Conservation (phyloP, 1,140 invertebrate genomes). For the Muscidifurax raptorellus region DNA sequence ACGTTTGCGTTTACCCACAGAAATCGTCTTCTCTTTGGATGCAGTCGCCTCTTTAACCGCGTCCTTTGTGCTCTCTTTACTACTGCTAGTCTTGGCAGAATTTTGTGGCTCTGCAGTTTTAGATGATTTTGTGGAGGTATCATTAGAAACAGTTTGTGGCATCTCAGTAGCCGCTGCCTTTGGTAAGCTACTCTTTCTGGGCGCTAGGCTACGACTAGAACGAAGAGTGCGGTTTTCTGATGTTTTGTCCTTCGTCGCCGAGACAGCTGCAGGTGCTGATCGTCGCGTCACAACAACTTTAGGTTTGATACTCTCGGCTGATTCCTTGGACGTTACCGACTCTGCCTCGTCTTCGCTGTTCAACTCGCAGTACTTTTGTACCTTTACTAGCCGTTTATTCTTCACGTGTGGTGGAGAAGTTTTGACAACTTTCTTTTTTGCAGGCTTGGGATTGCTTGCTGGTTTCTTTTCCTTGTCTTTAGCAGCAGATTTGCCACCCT, state of each 20-base stretch:
- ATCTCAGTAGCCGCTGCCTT: conserved; percentile 40
- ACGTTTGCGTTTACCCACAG: conserved; percentile 48
- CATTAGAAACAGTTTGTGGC: conserved; percentile 10
- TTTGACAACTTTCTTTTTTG: conserved; percentile 18
- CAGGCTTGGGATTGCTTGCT: conserved; percentile 31
- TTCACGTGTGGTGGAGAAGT: conserved; percentile 55
- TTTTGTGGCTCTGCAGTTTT: conserved; percentile 34
- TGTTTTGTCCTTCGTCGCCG: conserved; percentile 38
- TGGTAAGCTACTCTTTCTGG: conserved; percentile 49
- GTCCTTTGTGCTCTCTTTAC: conserved; percentile 38
- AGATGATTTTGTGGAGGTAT: conserved; percentile 42
- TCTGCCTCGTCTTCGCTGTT: conserved; percentile 69
- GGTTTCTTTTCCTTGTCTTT: conserved; percentile 56
- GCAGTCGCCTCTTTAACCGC: conserved; percentile 18
- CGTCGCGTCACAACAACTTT: conserved; percentile 59
- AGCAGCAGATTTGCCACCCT: conserved; percentile 42
- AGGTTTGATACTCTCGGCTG: conserved; percentile 16
- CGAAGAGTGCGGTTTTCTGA: conserved; percentile 52
- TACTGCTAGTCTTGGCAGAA: conserved; percentile 44
- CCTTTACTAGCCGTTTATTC: conserved; percentile 64
- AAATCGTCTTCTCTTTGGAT: conserved; percentile 49
- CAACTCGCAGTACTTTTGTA: conserved; percentile 69
- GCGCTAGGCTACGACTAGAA: conserved; percentile 44
- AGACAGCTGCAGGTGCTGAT: conserved; percentile 41
- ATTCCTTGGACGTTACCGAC: conserved; percentile 60